phyloP scores from a whole-genome alignment of 2,113 vertebrate genomes.

The Channa maculata region DNA sequence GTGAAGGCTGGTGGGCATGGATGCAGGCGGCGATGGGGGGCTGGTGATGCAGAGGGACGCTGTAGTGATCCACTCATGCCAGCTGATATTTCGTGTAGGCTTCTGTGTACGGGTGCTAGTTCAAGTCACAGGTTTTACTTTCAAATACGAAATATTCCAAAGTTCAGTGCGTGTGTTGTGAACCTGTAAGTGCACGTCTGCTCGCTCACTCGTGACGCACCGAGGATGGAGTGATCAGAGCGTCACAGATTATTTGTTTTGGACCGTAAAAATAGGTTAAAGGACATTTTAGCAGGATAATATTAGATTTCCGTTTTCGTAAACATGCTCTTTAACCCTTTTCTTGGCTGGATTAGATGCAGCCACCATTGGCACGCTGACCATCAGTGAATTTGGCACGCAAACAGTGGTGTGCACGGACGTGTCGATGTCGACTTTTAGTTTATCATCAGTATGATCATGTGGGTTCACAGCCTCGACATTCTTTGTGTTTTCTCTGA shows the following conservation, averaged over 20 bases:
- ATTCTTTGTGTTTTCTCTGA: background rate
- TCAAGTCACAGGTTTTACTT: background rate
- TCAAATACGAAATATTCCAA: background rate
- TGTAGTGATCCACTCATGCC: background rate
- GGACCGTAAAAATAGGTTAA: background rate
- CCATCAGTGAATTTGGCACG: conserved; percentile 31
- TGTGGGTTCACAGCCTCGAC: background rate
- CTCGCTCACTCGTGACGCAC: conserved; percentile 54
- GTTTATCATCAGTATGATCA: background rate
- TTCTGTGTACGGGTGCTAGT: background rate
- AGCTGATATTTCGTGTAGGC: too few species aligned
- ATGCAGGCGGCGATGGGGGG: conserved; percentile 34
- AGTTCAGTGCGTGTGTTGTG: background rate
- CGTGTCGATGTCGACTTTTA: conserved; percentile 34
- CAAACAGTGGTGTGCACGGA: conserved; percentile 1
- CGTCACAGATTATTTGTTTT: conserved; percentile 55
- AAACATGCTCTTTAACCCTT: background rate
- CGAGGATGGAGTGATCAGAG: conserved; percentile 35
- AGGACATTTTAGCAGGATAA: background rate
- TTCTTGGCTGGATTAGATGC: background rate
- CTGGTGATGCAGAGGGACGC: conserved; percentile 36
- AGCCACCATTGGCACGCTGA: background rate
- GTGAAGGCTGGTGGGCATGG: conserved; percentile 20
- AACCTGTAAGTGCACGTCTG: conserved; percentile 12
- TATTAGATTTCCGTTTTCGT: rapidly evolving